A percentile compares a stretch with the other conserved stretches of the same genome.
Evolutionary conservation across 1,140 invertebrate genomes (phyloP).

Genomic region (Fopius arisanus): DNA sequence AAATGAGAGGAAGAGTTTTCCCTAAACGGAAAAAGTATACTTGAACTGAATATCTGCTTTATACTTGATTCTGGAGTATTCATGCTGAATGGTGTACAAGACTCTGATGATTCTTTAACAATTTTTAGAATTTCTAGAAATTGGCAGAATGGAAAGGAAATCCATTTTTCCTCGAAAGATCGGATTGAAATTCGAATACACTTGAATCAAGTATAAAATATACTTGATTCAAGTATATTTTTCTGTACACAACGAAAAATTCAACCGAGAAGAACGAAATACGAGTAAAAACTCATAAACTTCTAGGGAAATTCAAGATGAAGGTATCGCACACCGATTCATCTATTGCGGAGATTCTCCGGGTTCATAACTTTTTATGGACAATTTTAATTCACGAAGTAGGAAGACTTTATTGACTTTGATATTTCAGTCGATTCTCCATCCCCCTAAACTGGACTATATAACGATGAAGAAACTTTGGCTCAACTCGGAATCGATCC

Average conservation of each 20-base stretch:
- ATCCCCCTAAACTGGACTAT: background rate
- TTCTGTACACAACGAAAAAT: background rate
- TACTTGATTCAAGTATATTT: too few relatives aligned
- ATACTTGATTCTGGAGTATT: too few relatives aligned
- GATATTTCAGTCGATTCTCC: background rate
- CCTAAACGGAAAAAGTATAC: too few relatives aligned
- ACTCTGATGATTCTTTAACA: too few relatives aligned
- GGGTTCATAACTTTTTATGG: background rate
- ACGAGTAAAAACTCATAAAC: background rate
- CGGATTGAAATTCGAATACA: too few relatives aligned
- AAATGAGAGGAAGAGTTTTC: too few relatives aligned
- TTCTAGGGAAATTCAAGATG: background rate
- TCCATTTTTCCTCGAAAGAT: too few relatives aligned
- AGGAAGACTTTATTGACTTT: background rate
- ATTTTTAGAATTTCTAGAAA: too few relatives aligned
- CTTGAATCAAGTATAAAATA: too few relatives aligned
- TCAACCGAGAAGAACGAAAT: background rate
- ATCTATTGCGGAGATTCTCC: background rate
- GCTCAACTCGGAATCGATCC: background rate
- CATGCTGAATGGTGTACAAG: too few relatives aligned
- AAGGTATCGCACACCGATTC: background rate
- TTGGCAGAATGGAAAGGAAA: too few relatives aligned
- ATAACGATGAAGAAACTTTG: slow-evolving; percentile 1
- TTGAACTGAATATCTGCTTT: too few relatives aligned
- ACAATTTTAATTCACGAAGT: background rate